Percentiles rank a stretch among this genome's conserved stretches.
Conservation (phyloP, 2,797 vertebrate genomes). For the Sebastes dallii region DNA sequence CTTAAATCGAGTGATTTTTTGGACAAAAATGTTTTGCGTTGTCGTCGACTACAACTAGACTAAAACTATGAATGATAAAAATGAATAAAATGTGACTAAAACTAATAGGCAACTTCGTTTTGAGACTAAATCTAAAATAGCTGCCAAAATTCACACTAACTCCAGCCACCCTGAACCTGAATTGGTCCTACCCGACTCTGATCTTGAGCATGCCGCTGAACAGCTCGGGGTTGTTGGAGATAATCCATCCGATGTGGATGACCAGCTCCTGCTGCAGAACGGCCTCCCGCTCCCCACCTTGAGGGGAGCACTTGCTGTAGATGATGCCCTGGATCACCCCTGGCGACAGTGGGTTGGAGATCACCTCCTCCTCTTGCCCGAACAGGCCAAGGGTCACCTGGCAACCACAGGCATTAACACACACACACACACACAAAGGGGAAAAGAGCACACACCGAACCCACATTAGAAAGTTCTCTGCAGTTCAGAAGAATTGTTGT, state of each 20-base stretch:
- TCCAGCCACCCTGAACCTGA: not conserved
- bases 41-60: too few species aligned
- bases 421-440: not conserved
- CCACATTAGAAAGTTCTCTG: not conserved
- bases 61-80: too few species aligned
- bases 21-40: too few species aligned
- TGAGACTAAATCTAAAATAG: too few species aligned
- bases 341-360: constrained; percentile 97
- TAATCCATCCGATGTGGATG: constrained; percentile 98
- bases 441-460: not conserved
- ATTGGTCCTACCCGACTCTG: constrained; percentile 89
- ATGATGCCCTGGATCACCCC: constrained; percentile 95
- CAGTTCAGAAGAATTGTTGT: not conserved
- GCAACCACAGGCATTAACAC: not conserved
- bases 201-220: constrained; percentile 99
- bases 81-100: too few species aligned
- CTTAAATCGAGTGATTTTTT: too few species aligned
- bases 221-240: constrained; percentile 94
- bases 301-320: constrained; percentile 89
- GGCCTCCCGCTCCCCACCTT: constrained; percentile 90
- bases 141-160: too few species aligned
- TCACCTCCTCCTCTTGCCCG: constrained; percentile 95
- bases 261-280: constrained; percentile 98
- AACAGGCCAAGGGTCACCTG: constrained; percentile 98
- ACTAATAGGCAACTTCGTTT: too few species aligned